Conservation (phyloP, 2,797 vertebrate genomes). For the Parauchenoglanis punctatus region DNA sequence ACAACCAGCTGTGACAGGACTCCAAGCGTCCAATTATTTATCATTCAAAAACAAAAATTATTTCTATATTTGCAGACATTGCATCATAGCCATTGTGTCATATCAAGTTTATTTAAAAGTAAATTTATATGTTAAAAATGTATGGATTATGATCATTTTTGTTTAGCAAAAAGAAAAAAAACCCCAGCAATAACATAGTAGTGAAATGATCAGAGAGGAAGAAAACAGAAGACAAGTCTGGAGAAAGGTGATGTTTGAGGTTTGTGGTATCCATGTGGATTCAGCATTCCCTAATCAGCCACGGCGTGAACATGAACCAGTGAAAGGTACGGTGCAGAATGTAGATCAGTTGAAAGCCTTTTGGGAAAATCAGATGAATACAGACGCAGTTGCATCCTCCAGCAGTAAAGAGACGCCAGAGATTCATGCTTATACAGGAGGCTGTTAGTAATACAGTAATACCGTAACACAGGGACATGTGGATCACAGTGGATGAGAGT, state of each 20-base stretch:
- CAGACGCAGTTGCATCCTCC: conserved; percentile 59
- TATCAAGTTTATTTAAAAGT: background rate
- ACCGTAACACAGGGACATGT: conserved; percentile 38
- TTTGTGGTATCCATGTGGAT: conserved; percentile 24
- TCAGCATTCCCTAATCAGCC: conserved; percentile 27
- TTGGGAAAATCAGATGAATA: conserved; percentile 56
- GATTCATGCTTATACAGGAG: conserved; percentile 70
- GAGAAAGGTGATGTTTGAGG: conserved; percentile 19
- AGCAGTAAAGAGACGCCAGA: conserved; percentile 59
- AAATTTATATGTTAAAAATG: too few relatives aligned
- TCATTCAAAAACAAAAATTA: background rate
- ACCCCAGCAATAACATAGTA: background rate
- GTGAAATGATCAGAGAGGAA: conserved; percentile 38
- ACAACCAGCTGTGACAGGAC: background rate
- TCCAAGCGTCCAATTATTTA: background rate
- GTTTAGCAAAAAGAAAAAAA: background rate
- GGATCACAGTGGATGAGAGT: conserved; percentile 62
- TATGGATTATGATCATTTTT: background rate
- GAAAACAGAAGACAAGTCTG: conserved; percentile 11
- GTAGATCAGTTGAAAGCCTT: conserved; percentile 55
- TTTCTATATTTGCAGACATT: background rate
- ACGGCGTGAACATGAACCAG: conserved; percentile 58
- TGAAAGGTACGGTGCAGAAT: conserved; percentile 53
- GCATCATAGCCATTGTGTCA: background rate
- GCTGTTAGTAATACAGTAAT: conserved; percentile 81